Conservation (phyloP, 2,888 invertebrate species). For the Minunthozetes semirufus region DNA sequence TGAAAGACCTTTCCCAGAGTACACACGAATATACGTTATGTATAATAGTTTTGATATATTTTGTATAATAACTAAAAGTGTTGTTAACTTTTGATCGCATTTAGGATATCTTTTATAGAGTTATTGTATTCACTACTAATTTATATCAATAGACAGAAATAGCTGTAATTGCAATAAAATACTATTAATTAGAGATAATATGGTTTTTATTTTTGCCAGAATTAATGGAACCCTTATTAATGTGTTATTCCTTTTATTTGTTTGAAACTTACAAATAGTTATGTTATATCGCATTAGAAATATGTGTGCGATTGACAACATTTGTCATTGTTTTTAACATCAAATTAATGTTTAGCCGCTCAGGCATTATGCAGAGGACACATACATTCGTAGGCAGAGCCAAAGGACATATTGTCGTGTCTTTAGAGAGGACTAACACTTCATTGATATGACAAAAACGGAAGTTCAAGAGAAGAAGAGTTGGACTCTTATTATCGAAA, state of each 20-base stretch:
- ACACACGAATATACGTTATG: not conserved
- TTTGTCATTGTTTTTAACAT: conserved; percentile 23
- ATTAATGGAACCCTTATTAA: not conserved
- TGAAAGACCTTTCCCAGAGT: not conserved
- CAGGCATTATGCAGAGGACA: not conserved
- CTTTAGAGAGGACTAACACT: not conserved
- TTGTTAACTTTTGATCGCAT: too few relatives aligned
- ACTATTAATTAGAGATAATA: too few relatives aligned
- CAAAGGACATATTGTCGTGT: not conserved
- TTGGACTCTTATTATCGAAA: conserved; percentile 3
- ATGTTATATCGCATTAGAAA: not conserved
- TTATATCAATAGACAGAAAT: not conserved
- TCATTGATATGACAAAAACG: conserved; percentile 23
- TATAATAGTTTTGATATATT: not conserved
- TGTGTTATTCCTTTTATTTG: not conserved
- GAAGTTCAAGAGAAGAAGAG: conserved; percentile 1
- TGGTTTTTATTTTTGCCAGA: not conserved
- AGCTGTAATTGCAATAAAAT: not conserved
- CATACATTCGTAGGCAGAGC: not conserved
- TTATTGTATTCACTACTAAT: not conserved
- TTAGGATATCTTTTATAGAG: too few relatives aligned
- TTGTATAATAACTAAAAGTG: not conserved
- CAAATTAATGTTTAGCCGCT: not conserved
- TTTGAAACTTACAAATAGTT: too few relatives aligned
- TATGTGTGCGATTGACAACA: conserved; percentile 9